Base-by-base conservation (phyloP, 1,140 invertebrate genomes). In the Drosophila orena region DNA sequence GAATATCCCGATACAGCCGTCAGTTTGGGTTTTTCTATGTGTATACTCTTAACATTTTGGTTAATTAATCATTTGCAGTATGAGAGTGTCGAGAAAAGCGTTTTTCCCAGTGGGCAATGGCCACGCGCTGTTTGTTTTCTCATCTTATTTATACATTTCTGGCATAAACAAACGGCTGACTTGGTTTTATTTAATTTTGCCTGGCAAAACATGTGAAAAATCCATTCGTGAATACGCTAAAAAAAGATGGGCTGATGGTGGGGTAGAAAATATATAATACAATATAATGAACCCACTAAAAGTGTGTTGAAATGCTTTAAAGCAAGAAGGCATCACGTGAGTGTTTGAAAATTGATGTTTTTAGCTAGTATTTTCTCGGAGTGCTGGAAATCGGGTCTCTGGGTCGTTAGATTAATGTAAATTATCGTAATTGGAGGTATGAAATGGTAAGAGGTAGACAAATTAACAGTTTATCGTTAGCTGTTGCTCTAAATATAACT, bases 131-230 rank as follows among this genome's bases (percentile, higher is more conserved):
- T 42, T 75, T 53, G 52, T 53, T 58, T 43, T 38, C 37, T 14
- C 42, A 14, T 56, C 47, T 69, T 55, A 58, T 73, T 56, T 60
- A 54, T 38, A 58, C 40, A 53, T 73, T 73, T 64, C 38, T 50
- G 30, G 52, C 80, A 80, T 81, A 85, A 85, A 85, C 81, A 88
- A 88, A 81, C 72, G 47, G 24, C 58, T 20, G 58, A 55, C 27
- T 65, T 53, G 35, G 52, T 50, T 65, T 75, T 47, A 71, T 77
- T 79, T 73, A 77, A 56, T 79, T 80, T 68, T 44, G 46, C 61
- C 72, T 77, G 68, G 73, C 73, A 78, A 83, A 86, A 86, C 79
- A 88, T 76, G 70, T 76, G 70, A 88, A 83, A 86, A 81, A 71
- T 81, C 50, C 81, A 88, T 88, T 72, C 79, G 54, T 68, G 73